A percentile compares a stretch with the other conserved stretches of the same genome.
Evolutionary conservation across 2,888 invertebrate genomes (phyloP).

Genomic region (Eupeodes latifasciatus): DNA sequence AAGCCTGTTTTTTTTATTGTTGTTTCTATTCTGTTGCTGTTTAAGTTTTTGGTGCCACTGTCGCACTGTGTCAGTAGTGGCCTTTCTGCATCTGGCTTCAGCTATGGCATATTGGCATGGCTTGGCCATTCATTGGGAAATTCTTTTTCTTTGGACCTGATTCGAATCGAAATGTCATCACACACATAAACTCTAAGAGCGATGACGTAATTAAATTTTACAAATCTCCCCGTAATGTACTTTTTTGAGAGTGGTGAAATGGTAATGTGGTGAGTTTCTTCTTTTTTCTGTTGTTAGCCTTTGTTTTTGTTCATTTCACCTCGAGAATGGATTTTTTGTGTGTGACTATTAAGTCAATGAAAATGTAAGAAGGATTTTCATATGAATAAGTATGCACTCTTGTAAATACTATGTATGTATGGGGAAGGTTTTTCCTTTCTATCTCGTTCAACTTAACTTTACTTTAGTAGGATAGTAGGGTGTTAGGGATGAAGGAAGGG

Average conservation of each 20-base stretch:
- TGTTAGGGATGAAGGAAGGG: neutral
- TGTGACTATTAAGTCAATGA: constrained; percentile 38
- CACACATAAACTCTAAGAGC: constrained; percentile 7
- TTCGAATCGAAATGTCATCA: constrained; percentile 29
- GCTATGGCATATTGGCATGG: no score
- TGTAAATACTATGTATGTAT: neutral
- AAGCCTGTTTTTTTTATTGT: constrained; percentile 14
- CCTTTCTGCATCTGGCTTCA: constrained; percentile 7
- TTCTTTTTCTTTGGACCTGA: constrained; percentile 15
- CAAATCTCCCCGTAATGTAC: neutral
- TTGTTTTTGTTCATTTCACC: neutral
- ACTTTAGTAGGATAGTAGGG: neutral
- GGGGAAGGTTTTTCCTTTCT: constrained; percentile 6
- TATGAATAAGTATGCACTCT: neutral
- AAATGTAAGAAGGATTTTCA: constrained; percentile 22
- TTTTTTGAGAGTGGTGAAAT: neutral
- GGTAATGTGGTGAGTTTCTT: constrained; percentile 47
- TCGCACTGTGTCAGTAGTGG: constrained; percentile 53
- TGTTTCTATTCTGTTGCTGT: constrained; percentile 25
- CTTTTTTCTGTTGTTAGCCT: neutral
- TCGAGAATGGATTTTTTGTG: neutral
- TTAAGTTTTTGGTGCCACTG: constrained; percentile 26
- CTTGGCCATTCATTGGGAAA: constrained; percentile 44
- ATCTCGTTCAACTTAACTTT: neutral
- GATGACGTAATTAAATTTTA: constrained; percentile 70